Evolutionary conservation across 2,797 vertebrate species (phyloP).

Genomic region (Paguma larvata): DNA sequence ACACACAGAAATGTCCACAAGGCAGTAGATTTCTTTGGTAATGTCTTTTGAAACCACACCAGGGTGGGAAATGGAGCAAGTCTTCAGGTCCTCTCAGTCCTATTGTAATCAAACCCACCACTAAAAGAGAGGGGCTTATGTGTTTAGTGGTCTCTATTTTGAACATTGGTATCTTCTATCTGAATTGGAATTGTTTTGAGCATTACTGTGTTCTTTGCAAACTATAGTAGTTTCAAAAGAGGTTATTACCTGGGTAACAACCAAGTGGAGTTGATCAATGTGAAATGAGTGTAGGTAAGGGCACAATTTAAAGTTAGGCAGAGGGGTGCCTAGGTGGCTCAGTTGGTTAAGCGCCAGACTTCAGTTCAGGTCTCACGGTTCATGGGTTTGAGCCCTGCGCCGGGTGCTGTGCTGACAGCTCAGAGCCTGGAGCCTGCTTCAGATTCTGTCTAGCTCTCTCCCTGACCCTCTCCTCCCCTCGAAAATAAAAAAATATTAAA

Average conservation of each 20-base stretch:
- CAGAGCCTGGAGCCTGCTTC: no score
- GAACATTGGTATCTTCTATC: neutral
- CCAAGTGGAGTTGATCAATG: neutral
- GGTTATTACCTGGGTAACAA: neutral
- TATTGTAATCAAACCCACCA: neutral
- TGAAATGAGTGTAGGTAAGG: neutral
- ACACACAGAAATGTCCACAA: conserved; percentile 8
- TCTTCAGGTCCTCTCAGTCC: neutral
- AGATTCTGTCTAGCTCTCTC: no score
- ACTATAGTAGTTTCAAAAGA: neutral
- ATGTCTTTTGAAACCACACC: neutral
- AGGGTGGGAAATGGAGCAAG: neutral
- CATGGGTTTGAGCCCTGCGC: no score
- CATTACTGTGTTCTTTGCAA: neutral
- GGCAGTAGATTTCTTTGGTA: neutral
- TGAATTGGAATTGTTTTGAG: conserved; percentile 4
- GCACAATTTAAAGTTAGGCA: neutral
- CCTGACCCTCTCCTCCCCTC: no score
- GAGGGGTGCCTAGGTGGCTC: no score
- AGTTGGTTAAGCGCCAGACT: no score
- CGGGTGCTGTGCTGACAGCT: no score
- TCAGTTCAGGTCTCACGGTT: no score
- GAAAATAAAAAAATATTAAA: no score
- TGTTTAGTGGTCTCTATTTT: conserved; percentile 24
- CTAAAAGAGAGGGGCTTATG: neutral